Conservation (phyloP, 2,797 vertebrate species). For the Schizothorax lantsangensis region DNA sequence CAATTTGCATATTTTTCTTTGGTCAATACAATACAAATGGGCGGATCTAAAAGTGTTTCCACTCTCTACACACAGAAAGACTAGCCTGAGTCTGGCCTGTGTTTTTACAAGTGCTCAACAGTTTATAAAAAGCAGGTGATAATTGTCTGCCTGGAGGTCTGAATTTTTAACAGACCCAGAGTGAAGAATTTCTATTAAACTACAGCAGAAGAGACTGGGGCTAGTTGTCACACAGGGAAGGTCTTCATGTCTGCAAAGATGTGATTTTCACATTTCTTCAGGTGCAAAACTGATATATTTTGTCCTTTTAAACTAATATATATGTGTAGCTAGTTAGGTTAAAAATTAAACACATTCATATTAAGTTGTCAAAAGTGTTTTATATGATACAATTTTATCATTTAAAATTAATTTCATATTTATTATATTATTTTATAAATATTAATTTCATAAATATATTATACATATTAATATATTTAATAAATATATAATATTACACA, state of each 20-base stretch:
- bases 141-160: slow-evolving; percentile 7
- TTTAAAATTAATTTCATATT: not conserved
- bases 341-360: not conserved
- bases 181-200: not conserved
- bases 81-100: not conserved
- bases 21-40: not conserved
- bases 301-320: not conserved
- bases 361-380: not conserved
- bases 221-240: slow-evolving; percentile 7
- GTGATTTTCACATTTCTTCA: not conserved
- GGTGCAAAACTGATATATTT: not conserved
- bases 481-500: not conserved
- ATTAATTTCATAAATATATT: not conserved
- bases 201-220: not conserved
- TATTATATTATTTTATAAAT: not conserved
- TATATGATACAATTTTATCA: not conserved
- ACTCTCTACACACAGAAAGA: not conserved
- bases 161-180: slow-evolving; percentile 53
- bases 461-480: too few relatives aligned
- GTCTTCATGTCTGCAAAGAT: not conserved
- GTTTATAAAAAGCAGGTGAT: slow-evolving; percentile 36
- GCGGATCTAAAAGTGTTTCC: not conserved
- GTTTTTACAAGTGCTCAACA: slow-evolving; percentile 3
- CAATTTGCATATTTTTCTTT: not conserved
- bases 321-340: not conserved